A percentile compares a stretch with the other conserved stretches of the same genome.
Evolutionary conservation across 2,888 invertebrate genomes (phyloP).

Genomic region (Cryptocephalus moraei): DNA sequence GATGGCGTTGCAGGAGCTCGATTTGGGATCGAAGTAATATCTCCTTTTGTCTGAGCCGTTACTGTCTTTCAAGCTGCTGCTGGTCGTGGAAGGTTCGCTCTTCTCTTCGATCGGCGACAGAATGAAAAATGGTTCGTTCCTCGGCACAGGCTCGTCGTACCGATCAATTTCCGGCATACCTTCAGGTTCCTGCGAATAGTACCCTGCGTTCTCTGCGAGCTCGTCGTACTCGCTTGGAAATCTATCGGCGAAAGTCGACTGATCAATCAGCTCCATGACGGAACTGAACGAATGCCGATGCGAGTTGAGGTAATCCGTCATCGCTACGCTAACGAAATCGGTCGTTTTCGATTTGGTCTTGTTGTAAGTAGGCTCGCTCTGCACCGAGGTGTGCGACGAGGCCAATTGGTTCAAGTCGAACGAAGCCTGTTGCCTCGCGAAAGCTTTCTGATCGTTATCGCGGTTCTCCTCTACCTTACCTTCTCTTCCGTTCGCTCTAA

Average conservation of each 20-base stretch:
- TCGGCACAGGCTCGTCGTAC: constrained; percentile 14
- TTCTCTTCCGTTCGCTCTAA: constrained; percentile 7
- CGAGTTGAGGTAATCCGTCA: constrained; percentile 37
- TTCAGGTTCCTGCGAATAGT: constrained; percentile 7
- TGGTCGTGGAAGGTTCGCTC: constrained; percentile 44
- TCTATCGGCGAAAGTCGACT: constrained; percentile 5
- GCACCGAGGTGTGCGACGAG: constrained; percentile 22
- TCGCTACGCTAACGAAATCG: constrained; percentile 34
- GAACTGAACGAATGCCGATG: constrained; percentile 38
- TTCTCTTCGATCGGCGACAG: constrained; percentile 49
- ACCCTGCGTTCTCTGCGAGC: constrained; percentile 1
- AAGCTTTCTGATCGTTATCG: constrained; percentile 1
- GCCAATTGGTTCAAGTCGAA: constrained; percentile 14
- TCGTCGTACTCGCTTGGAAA: constrained; percentile 1
- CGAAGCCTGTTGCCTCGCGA: constrained; percentile 3
- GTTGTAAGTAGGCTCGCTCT: constrained; percentile 29
- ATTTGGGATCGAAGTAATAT: constrained; percentile 18
- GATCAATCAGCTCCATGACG: constrained; percentile 34
- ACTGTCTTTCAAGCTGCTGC: constrained; percentile 34
- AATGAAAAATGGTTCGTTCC: constrained; percentile 26
- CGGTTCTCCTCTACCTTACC: constrained; percentile 6
- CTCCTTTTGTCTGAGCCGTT: constrained; percentile 26
- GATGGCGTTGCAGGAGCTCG: constrained; percentile 34
- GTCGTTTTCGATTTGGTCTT: constrained; percentile 19
- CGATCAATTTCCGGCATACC: constrained; percentile 9